Evolutionary conservation across 2,113 vertebrate genomes (phyloP).

Genomic region (Xenopus borealis): DNA sequence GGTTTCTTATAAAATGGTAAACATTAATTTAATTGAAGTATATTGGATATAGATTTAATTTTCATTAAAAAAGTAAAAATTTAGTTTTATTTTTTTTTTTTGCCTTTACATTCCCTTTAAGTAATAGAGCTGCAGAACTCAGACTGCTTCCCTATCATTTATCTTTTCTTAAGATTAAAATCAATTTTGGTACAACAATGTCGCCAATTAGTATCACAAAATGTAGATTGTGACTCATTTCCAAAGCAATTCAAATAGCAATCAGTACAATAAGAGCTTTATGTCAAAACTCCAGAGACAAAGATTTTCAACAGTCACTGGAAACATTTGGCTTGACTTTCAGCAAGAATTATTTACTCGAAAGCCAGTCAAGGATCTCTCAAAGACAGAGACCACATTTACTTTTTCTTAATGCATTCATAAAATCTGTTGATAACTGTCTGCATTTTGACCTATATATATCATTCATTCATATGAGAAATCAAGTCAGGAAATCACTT

Average conservation of each 20-base stretch:
- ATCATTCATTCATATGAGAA: constrained; percentile 12
- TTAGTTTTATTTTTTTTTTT: no score
- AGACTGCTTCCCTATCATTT: no score
- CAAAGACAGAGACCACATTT: neutral
- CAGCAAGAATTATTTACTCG: constrained; percentile 18
- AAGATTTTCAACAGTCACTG: constrained; percentile 35
- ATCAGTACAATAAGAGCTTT: constrained; percentile 35
- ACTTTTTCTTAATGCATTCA: neutral
- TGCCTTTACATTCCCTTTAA: no score
- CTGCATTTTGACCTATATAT: neutral
- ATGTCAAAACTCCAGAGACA: constrained; percentile 45
- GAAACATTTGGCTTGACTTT: constrained; percentile 27
- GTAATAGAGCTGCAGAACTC: no score
- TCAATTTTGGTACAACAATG: no score
- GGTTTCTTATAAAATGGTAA: no score
- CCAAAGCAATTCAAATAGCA: neutral
- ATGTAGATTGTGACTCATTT: no score
- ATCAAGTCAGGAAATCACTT: constrained; percentile 12
- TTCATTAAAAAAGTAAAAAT: no score
- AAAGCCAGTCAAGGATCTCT: neutral
- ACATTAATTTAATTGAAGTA: no score
- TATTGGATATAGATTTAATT: no score
- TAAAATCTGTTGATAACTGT: constrained; percentile 1
- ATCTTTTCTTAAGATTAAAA: no score
- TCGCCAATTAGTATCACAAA: no score